Percentiles rank a stretch among this genome's conserved stretches.
These are phyloP conservation scores for Patagioenas fasciata DNA, from an alignment of 2,113 vertebrate species.

Conservation along the genomic window DNA sequence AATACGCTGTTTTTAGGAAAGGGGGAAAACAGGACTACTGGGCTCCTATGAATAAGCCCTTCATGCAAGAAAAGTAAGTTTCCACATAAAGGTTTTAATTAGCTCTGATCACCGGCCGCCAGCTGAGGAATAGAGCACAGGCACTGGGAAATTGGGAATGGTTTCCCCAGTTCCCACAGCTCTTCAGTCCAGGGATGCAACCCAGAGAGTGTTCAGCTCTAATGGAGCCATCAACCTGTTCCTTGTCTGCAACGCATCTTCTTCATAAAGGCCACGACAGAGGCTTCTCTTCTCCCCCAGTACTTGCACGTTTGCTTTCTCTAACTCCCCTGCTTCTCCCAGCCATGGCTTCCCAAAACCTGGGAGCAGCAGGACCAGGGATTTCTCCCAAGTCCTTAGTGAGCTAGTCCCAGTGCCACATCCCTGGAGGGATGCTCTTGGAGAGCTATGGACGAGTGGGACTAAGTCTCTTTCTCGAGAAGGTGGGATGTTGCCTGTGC, in stretches of 20 bases:
- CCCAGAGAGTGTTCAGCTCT: not conserved
- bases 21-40: not conserved
- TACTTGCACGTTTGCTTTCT: not conserved
- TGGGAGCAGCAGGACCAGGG: not conserved
- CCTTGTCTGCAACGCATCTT: not conserved
- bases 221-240: not conserved
- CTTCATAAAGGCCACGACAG: not conserved
- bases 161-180: not conserved
- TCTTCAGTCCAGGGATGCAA: not conserved
- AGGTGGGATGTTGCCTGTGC: not conserved
- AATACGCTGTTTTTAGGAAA: not conserved
- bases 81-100: slow-evolving; percentile 33
- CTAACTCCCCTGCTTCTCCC: not conserved
- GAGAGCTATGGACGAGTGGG: not conserved
- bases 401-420: not conserved
- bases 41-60: not conserved
- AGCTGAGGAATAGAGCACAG: not conserved
- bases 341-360: not conserved
- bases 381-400: not conserved
- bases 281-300: not conserved
- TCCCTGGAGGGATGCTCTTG: not conserved
- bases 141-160: not conserved
- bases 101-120: not conserved
- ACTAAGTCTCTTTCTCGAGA: not conserved
- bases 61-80: slow-evolving; percentile 16